Conservation (phyloP, 1,140 invertebrate genomes). For the Drosophila sechellia region DNA sequence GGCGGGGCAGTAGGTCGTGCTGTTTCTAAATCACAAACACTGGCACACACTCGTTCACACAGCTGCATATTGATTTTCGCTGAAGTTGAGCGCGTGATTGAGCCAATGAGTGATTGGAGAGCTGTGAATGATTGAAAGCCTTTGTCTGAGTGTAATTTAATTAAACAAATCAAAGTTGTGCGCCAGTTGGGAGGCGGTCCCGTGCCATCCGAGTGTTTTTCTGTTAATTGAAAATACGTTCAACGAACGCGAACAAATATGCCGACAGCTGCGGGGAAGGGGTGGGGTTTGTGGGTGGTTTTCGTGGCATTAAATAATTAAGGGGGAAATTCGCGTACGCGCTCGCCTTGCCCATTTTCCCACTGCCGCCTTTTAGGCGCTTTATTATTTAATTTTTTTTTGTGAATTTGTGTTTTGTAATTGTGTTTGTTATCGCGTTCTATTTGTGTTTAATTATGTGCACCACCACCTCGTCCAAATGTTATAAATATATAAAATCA, state of each 20-base stretch:
- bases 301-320: constrained; percentile 68
- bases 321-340: constrained; percentile 45
- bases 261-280: constrained; percentile 17
- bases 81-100: constrained; percentile 71
- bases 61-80: constrained; percentile 59
- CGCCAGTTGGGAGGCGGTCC: constrained; percentile 1
- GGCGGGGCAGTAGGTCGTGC: constrained; percentile 3
- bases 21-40: constrained; percentile 44
- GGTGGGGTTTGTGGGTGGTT: not conserved
- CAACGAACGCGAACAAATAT: constrained; percentile 66
- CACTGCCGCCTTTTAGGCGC: constrained; percentile 37
- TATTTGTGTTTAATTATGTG: constrained; percentile 57
- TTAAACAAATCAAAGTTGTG: constrained; percentile 76
- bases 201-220: constrained; percentile 49
- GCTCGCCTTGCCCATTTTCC: constrained; percentile 2
- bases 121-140: constrained; percentile 81
- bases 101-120: constrained; percentile 80
- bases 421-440: constrained; percentile 40
- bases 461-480: constrained; percentile 46
- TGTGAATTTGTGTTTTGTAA: constrained; percentile 40
- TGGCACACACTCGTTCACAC: constrained; percentile 26
- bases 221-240: constrained; percentile 78
- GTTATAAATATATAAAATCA: constrained; percentile 47
- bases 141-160: constrained; percentile 82
- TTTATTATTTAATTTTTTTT: constrained; percentile 47